Evolutionary conservation across 2,113 vertebrate species (phyloP).

Genomic region (Gymnorhina tibicen): DNA sequence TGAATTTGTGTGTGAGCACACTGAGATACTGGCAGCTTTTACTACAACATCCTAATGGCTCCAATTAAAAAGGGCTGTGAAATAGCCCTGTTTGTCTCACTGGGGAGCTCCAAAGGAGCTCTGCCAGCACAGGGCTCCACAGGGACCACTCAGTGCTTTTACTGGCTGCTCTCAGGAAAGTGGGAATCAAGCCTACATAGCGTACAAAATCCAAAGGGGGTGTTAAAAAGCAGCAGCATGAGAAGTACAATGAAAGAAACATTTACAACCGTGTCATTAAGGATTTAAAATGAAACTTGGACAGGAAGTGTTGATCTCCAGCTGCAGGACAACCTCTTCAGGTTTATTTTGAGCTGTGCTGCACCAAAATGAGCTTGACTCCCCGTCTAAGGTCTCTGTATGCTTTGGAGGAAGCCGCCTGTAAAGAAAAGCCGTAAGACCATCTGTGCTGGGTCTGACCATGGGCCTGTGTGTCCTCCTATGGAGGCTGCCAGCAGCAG

Average conservation of each 20-base stretch:
- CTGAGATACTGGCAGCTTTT: not conserved
- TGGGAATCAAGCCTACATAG: not conserved
- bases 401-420: conserved; percentile 46
- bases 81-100: not conserved
- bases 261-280: not conserved
- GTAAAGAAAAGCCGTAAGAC: not conserved
- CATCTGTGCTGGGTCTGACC: not conserved
- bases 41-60: not conserved
- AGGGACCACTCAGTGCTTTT: not conserved
- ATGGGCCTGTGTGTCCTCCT: rapidly evolving
- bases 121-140: not conserved
- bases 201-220: not conserved
- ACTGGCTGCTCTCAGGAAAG: not conserved
- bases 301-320: not conserved
- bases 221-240: not conserved
- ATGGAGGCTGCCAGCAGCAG: not conserved
- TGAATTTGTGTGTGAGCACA: not conserved
- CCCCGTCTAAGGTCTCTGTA: not conserved
- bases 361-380: rapidly evolving
- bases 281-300: not conserved
- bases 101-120: not conserved
- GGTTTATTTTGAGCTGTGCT: not conserved
- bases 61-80: not conserved
- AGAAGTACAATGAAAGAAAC: not conserved
- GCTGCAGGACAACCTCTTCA: not conserved